Evolutionary conservation across 2,797 vertebrate genomes (phyloP).

Genomic region (Limnodromus scolopaceus): DNA sequence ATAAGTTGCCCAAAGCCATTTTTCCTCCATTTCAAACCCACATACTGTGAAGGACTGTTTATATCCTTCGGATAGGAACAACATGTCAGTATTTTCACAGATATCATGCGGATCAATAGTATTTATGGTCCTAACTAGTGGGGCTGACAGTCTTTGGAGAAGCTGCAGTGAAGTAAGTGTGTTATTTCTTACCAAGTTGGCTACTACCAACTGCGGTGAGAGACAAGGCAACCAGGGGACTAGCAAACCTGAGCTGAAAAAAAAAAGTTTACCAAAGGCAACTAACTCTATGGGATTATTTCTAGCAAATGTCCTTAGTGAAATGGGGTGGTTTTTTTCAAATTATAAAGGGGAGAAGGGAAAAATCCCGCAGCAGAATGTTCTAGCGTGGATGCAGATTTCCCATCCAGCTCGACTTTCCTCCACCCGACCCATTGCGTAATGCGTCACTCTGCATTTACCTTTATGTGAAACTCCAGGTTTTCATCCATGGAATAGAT

Average conservation of each 20-base stretch:
- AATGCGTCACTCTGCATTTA: slow-evolving; percentile 31
- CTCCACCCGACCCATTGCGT: neutral
- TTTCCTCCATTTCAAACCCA: neutral
- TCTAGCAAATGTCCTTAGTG: too few relatives aligned
- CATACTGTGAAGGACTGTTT: too few relatives aligned
- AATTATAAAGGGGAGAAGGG: neutral
- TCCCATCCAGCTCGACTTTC: neutral
- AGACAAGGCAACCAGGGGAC: neutral
- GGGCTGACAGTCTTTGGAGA: neutral
- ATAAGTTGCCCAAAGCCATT: neutral
- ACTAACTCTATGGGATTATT: neutral
- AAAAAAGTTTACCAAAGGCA: neutral
- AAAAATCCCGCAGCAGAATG: neutral
- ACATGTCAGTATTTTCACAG: neutral
- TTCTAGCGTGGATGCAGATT: neutral
- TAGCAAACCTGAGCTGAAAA: neutral
- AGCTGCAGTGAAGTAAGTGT: neutral
- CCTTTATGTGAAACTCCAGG: slow-evolving; percentile 98
- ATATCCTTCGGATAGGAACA: accelerated
- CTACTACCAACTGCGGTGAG: neutral
- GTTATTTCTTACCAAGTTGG: neutral
- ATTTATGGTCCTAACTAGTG: neutral
- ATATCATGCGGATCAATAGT: accelerated
- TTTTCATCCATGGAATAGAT: slow-evolving; percentile 98
- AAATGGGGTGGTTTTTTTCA: accelerated